Evolutionary conservation across 37 sponge, comb jelly and placozoan species (phyloP), one percentile per base, ranked within the genome.

Genomic region (Corticium candelabrum): DNA sequence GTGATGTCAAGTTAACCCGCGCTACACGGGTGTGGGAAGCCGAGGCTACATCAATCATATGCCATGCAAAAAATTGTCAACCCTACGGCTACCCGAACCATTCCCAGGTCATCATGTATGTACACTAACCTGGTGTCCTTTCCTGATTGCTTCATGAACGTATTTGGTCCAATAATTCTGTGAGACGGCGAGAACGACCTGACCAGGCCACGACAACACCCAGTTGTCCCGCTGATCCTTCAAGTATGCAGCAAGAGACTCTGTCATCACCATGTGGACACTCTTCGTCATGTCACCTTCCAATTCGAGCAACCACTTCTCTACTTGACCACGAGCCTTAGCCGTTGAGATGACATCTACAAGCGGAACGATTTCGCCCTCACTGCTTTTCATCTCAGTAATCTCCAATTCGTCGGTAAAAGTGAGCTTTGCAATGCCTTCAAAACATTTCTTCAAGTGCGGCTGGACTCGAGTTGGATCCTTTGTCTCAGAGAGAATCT

Each of bases 401-500:
- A 99, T 99, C 50, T 99, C 95, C 67, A 99, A 83, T 2, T 90
- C 91, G 30, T 99, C 93, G 30, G 99, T 94, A 71, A 99, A 99
- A 38, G 75, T 84, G 68, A 99, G 86, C 30, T 85, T 84, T 40
- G 99, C 93, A 75, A 99, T 99, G 30, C 99, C 99, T 72, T 99
- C 99, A 84, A 99, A 99, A 77, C 99, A 99, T 85, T 99, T 99
- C 91, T 99, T 99, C 83, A 99, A 81, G 41, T 99, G 99, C 31
- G 99, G 99, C 84, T 99, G 99, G 41, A 99, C 99, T 37, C 97
- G 84, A 37, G 95, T 94, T 27, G 99, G 99, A 77, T 99, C 99
- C 78, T 99, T 99, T 32, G 99, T 99, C 80, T 99, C 99, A 43
- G 99, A 99, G 11, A 99, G 84, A 57, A 99, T 99, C 85, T 99